Conservation (phyloP, 1,140 invertebrate species). For the Forficula auricularia region DNA sequence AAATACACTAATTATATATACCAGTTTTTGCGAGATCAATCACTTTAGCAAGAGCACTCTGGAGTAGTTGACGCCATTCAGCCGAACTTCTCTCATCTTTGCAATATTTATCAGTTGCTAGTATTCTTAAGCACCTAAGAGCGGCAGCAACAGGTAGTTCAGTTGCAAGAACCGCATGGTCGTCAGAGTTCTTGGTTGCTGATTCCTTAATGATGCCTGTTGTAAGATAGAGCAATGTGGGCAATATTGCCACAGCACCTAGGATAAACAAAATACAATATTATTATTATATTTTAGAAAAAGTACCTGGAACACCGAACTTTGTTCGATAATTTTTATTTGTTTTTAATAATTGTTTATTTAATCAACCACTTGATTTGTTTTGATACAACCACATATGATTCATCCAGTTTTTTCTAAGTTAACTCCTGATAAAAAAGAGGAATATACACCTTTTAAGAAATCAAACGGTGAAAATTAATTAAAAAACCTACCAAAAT, state of each 20-base stretch:
- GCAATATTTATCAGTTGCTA: conserved; percentile 45
- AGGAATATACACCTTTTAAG: no score
- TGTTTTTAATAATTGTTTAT: no score
- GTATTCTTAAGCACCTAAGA: conserved; percentile 46
- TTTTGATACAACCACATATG: no score
- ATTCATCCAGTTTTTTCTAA: no score
- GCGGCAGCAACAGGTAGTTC: conserved; percentile 42
- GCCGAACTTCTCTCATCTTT: conserved; percentile 36
- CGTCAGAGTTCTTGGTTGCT: conserved; percentile 37
- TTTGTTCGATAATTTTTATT: no score
- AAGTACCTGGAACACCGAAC: no score
- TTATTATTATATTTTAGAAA: neutral
- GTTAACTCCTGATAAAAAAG: no score
- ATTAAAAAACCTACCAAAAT: no score
- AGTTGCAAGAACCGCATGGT: conserved; percentile 34
- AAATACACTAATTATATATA: conserved; percentile 15
- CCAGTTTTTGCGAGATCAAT: conserved; percentile 78
- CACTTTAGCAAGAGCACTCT: conserved; percentile 71
- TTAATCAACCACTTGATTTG: no score
- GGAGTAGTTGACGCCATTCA: conserved; percentile 62
- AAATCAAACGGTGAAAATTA: no score
- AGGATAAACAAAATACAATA: conserved; percentile 17
- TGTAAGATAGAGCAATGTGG: conserved; percentile 78
- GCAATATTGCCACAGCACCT: conserved; percentile 73
- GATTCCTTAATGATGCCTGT: conserved; percentile 76